Conservation (phyloP, 2,888 invertebrate genomes). For the Dolichopus griseipennis region DNA sequence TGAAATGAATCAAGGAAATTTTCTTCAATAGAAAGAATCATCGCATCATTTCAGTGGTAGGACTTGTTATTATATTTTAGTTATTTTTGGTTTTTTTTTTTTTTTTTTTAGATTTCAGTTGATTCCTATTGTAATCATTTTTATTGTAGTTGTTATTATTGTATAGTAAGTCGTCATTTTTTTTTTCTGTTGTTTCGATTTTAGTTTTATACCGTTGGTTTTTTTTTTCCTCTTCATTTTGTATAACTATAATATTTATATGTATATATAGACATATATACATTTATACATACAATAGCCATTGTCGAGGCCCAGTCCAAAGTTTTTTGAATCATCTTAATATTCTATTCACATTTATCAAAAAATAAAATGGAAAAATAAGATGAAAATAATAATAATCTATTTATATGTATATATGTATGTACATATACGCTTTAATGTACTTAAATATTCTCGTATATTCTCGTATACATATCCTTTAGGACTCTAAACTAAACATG, state of each 20-base stretch:
- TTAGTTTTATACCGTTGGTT: no score
- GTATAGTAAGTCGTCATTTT: not conserved
- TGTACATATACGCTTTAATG: no score
- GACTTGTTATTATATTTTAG: no score
- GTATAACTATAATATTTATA: no score
- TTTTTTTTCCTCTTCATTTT: no score
- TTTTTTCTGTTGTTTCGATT: not conserved
- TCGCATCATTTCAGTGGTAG: not conserved
- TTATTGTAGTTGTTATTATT: not conserved
- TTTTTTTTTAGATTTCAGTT: not conserved
- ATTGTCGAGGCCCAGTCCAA: not conserved
- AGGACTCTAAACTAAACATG: no score
- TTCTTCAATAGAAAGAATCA: not conserved
- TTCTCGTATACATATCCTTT: no score
- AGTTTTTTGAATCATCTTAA: not conserved
- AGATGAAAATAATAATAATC: not conserved
- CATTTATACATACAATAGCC: no score
- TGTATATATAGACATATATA: no score
- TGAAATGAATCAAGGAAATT: not conserved
- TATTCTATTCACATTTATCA: slow-evolving; percentile 6
- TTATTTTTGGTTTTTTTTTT: no score
- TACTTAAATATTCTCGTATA: no score
- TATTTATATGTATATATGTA: not conserved
- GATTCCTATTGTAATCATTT: not conserved
- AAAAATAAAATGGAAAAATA: not conserved